Conservation (phyloP, 2,888 invertebrate species). For the Dusona sp. region DNA sequence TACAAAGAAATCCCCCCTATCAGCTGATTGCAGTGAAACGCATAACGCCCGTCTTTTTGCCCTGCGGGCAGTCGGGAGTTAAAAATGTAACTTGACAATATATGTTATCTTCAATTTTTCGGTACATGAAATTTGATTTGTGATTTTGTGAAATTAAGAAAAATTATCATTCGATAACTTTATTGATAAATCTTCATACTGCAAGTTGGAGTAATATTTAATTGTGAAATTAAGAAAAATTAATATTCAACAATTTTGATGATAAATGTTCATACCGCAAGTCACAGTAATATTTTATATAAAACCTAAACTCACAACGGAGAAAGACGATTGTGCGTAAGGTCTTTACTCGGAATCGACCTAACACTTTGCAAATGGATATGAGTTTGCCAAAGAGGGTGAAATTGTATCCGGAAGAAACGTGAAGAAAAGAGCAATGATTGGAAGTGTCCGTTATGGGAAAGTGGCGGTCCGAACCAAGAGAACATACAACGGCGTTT, state of each 20-base stretch:
- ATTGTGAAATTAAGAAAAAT: no score
- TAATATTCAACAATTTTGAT: not conserved
- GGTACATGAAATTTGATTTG: no score
- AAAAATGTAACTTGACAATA: no score
- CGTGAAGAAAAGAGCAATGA: conserved; percentile 33
- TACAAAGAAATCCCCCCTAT: no score
- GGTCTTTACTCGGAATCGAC: conserved; percentile 56
- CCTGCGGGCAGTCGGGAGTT: no score
- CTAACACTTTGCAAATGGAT: conserved; percentile 45
- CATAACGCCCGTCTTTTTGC: no score
- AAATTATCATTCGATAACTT: no score
- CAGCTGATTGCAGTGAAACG: no score
- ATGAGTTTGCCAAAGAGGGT: conserved; percentile 42
- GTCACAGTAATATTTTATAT: not conserved
- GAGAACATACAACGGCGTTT: not conserved
- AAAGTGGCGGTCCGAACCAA: conserved; percentile 19
- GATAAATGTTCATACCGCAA: not conserved
- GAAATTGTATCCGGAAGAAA: conserved; percentile 26
- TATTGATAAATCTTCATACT: no score
- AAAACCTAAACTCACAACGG: not conserved
- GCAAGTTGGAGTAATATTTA: no score
- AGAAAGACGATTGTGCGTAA: not conserved
- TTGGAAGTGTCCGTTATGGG: conserved; percentile 27
- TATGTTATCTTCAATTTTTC: no score
- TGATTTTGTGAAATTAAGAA: no score